phyloP scores from a whole-genome alignment of 2,888 invertebrate genomes.

The Drosophila cyrtoloma region DNA sequence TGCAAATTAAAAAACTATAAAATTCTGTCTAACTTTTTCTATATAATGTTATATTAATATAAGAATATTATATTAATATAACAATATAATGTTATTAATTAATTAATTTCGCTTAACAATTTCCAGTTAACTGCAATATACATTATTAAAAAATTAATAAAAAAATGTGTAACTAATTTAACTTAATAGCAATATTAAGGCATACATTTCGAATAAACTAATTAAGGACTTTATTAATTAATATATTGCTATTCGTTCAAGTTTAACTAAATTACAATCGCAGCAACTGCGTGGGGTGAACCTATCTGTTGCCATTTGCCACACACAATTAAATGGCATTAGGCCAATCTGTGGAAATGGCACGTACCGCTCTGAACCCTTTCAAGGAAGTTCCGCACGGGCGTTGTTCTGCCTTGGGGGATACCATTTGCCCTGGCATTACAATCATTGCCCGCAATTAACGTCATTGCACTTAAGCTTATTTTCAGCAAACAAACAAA shows the following conservation, averaged over 20 bases:
- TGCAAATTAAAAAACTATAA: neutral
- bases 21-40: neutral
- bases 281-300: neutral
- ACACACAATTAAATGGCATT: slow-evolving; percentile 52
- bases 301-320: slow-evolving; percentile 11
- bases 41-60: no score
- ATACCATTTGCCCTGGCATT: slow-evolving; percentile 23
- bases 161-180: neutral
- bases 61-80: no score
- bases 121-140: neutral
- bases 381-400: slow-evolving; percentile 44
- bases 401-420: neutral
- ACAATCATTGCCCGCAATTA: slow-evolving; percentile 60
- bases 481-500: neutral
- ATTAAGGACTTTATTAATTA: neutral
- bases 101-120: neutral
- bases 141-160: neutral
- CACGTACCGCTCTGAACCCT: slow-evolving; percentile 56
- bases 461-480: slow-evolving; percentile 42
- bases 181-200: neutral
- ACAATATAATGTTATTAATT: neutral
- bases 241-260: neutral
- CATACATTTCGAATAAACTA: neutral
- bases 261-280: neutral
- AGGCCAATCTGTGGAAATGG: slow-evolving; percentile 57